Conservation (phyloP, 2,113 vertebrate species). For the Xenopus laevis region DNA sequence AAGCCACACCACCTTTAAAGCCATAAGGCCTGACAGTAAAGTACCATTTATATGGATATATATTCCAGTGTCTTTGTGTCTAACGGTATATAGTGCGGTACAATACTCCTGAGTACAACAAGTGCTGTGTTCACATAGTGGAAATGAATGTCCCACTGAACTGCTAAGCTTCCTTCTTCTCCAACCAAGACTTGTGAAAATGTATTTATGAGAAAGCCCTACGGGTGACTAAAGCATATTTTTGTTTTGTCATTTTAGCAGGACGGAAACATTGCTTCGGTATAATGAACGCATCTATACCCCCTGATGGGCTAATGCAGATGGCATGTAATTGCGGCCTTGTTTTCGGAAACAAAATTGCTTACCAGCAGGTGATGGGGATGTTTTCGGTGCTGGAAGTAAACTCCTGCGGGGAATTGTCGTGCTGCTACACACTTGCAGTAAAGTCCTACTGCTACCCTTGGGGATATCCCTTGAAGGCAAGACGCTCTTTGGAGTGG, state of each 20-base stretch:
- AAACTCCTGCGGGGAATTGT: constrained; percentile 71
- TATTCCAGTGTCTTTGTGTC: no score
- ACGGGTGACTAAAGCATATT: no score
- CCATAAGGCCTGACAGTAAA: no score
- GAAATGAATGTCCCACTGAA: no score
- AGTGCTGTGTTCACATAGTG: no score
- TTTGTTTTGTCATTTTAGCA: constrained; percentile 18
- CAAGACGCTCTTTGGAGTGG: constrained; percentile 55
- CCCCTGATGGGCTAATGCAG: constrained; percentile 6
- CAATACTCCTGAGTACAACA: no score
- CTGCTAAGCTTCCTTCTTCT: no score
- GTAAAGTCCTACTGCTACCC: constrained; percentile 51
- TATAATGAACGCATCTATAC: constrained; percentile 22
- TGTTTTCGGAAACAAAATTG: constrained; percentile 14
- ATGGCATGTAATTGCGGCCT: not conserved
- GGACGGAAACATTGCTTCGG: constrained; percentile 5
- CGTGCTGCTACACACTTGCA: constrained; percentile 57
- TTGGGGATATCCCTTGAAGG: constrained; percentile 65
- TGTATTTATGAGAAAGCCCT: no score
- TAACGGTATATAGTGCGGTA: no score
- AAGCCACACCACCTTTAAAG: no score
- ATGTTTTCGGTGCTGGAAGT: constrained; percentile 70
- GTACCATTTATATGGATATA: no score
- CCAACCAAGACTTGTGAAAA: no score
- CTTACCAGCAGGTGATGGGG: constrained; percentile 61